Base-by-base conservation (phyloP, 2,888 invertebrate genomes). In the Hypomecis punctinalis region DNA sequence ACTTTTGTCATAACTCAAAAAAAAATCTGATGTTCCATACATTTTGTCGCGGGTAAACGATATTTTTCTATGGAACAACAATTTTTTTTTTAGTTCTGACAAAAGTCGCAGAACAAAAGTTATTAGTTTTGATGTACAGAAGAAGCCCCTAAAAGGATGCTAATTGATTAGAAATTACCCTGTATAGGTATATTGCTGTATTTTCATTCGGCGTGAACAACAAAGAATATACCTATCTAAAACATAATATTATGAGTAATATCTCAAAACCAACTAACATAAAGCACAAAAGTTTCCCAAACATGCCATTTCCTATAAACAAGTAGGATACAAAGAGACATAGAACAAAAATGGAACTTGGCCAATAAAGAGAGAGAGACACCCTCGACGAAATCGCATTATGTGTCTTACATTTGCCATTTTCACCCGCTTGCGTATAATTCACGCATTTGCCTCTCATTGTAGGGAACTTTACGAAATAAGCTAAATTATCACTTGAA, bases 361-460 rank as follows among this genome's bases (percentile, higher is more conserved):
- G 81, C 80, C 83, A 85, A 86, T 84, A 86, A 83, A 80, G 67
- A 63, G 59, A 63, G 59, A 81, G 76, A 82, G 79, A 81, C 82
- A 77, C 78, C 76, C 76, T 61, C 71, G 75, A 76, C 78, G 78
- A 80, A 82, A 80, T 83, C 79, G 72, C 78, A 79, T 83, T 80
- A 77, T 73, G 80, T 81, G 79, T 82, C 80, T 84, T 80, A 80
- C 78, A 80, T 80, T 73, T 71, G 80, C 77, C 81, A 79, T 84
- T 81, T 80, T 81, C 82, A 76, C 83, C 78, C 80, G 77, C 75
- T 77, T 73, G 72, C 78, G 83, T 80, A 86, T 87, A 86, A 85
- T 87, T 86, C 81, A 82, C 78, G 74, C 79, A 82, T 85, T 85
- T 76, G 75, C 76, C 70, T 74, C 74, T 77, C 79, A 81, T 80